Percentiles rank a stretch among this genome's conserved stretches.
These are phyloP conservation scores for Channa maculata DNA, from an alignment of 2,113 vertebrate genomes.

Conservation along the genomic window DNA sequence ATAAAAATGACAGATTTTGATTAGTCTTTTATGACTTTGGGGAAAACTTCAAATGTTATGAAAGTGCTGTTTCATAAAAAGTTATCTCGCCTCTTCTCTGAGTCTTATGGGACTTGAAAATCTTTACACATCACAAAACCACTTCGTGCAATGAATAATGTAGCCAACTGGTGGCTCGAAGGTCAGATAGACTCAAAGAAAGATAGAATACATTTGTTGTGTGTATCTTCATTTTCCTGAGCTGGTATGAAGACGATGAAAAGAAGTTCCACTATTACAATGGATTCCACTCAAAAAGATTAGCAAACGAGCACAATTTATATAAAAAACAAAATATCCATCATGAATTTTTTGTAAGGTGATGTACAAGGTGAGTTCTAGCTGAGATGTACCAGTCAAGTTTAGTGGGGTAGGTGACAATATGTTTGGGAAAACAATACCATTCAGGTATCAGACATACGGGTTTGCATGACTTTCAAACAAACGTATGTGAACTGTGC, in stretches of 20 bases:
- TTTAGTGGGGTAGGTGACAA: no score
- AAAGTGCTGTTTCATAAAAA: slow-evolving; percentile 68
- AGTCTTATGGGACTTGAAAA: slow-evolving; percentile 63
- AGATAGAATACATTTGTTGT: slow-evolving; percentile 28
- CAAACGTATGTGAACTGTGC: background rate
- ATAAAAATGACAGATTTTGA: slow-evolving; percentile 64
- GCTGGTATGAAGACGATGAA: slow-evolving; percentile 10
- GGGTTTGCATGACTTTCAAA: background rate
- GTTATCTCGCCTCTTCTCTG: slow-evolving; percentile 45
- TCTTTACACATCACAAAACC: slow-evolving; percentile 51
- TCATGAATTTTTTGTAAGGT: background rate
- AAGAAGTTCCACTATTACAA: background rate
- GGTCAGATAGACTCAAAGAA: slow-evolving; percentile 30
- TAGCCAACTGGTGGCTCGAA: slow-evolving; percentile 27
- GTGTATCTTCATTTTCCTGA: slow-evolving; percentile 35
- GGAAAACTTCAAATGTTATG: slow-evolving; percentile 64
- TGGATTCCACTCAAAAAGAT: background rate
- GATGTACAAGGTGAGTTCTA: background rate
- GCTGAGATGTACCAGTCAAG: background rate
- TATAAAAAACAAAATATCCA: background rate
- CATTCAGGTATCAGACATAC: background rate
- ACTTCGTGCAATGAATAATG: slow-evolving; percentile 53
- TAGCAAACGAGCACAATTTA: background rate
- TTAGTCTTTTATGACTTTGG: slow-evolving; percentile 67
- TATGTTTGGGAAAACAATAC: background rate